Conservation (phyloP, 2,888 invertebrate species). For the Brachypterus glaber region DNA sequence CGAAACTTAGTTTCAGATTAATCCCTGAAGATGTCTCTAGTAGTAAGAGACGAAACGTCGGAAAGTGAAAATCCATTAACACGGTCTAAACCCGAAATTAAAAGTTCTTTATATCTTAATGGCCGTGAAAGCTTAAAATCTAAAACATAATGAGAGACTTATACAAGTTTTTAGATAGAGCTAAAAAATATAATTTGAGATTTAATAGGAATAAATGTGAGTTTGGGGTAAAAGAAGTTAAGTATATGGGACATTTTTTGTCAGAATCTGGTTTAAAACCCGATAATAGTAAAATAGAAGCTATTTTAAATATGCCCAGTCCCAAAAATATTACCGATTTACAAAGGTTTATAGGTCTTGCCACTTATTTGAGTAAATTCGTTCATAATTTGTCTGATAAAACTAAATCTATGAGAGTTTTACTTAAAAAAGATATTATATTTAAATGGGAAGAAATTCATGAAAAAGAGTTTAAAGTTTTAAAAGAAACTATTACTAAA, state of each 20-base stretch:
- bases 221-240: conserved; percentile 25
- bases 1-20: too few relatives aligned
- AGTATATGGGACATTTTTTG: conserved; percentile 18
- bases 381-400: conserved; percentile 22
- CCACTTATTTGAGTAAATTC: conserved; percentile 23
- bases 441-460: conserved; percentile 23
- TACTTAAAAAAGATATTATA: conserved; percentile 19
- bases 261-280: conserved; percentile 17
- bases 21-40: too few relatives aligned
- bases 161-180: conserved; percentile 8
- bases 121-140: too few relatives aligned
- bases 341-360: conserved; percentile 20
- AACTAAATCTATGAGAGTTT: conserved; percentile 20
- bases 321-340: conserved; percentile 13
- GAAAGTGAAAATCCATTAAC: too few relatives aligned
- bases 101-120: too few relatives aligned
- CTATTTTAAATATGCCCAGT: conserved; percentile 10
- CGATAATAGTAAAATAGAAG: conserved; percentile 12
- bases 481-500: conserved; percentile 26
- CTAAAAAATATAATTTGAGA: conserved; percentile 19
- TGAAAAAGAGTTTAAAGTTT: conserved; percentile 21
- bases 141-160: too few relatives aligned
- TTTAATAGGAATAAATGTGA: conserved; percentile 24
- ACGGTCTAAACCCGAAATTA: too few relatives aligned
- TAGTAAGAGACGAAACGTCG: too few relatives aligned